A percentile compares a stretch with the other conserved stretches of the same genome.
phyloP scores from a whole-genome alignment of 1,140 invertebrate species.

The Anastatus disparis region DNA sequence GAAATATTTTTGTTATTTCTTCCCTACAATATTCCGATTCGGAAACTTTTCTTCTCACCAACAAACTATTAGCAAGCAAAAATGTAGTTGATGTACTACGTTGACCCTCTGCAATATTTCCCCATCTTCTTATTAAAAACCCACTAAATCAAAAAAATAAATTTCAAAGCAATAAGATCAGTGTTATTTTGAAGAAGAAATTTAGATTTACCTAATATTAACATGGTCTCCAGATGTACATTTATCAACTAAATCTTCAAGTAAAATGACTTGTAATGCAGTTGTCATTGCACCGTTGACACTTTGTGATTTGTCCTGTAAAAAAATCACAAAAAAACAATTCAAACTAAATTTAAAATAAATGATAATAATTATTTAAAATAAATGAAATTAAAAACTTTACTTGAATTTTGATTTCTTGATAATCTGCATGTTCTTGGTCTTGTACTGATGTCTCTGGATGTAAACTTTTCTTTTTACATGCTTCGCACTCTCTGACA shows the following conservation, averaged over 20 bases:
- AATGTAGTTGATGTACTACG: slow-evolving; percentile 69
- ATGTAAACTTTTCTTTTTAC: slow-evolving; percentile 55
- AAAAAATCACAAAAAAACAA: too few species aligned
- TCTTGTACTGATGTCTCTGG: slow-evolving; percentile 68
- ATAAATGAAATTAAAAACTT: slow-evolving; percentile 24
- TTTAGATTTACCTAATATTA: slow-evolving; percentile 75
- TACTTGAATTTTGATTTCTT: slow-evolving; percentile 89
- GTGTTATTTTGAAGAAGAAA: too few species aligned
- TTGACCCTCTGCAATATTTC: slow-evolving; percentile 68
- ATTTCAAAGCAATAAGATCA: not conserved
- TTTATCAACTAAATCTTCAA: slow-evolving; percentile 87
- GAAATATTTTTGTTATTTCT: slow-evolving; percentile 79
- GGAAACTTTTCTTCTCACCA: slow-evolving; percentile 54
- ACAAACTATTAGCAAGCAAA: slow-evolving; percentile 60
- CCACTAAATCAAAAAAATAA: slow-evolving; percentile 72
- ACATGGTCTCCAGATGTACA: slow-evolving; percentile 92
- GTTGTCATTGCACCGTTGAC: slow-evolving; percentile 46
- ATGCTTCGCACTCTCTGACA: slow-evolving; percentile 54
- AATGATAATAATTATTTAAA: slow-evolving; percentile 1
- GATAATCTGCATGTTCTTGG: slow-evolving; percentile 85
- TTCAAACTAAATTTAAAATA: too few species aligned
- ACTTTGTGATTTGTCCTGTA: slow-evolving; percentile 52
- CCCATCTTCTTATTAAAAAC: slow-evolving; percentile 80
- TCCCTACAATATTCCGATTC: slow-evolving; percentile 54
- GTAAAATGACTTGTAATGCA: slow-evolving; percentile 71